Evolutionary conservation across 35 echinoderm and acorn worm species (phyloP), one percentile per base, ranked within the genome.

Genomic region (Amphiura filiformis): DNA sequence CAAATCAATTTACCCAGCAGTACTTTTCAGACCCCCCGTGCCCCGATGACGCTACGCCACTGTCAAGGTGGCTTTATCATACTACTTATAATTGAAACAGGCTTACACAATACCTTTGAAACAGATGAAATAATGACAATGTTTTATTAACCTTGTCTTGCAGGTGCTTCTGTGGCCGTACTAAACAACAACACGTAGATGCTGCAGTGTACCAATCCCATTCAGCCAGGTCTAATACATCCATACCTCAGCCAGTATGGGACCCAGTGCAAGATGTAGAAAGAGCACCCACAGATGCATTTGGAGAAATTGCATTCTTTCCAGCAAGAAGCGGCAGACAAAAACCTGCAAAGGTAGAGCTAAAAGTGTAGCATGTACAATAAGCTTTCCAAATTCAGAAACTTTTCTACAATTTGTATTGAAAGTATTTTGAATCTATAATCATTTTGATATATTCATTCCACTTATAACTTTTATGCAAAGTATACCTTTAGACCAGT

Each of bases 281-380:
- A 30, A 75, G 31, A 41, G 22, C 34, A 1, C 85, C 70, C 15
- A 87, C 83, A 1, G 57, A 85, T 37, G 76, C 78, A 14, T 88
- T 31, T 57, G 78, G 77, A 1, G 33, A 88, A n/a, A 80, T 88
- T 35, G 37, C 35, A n/a, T 88, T 88, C 36, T 81, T 81, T 11
- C 34, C 37, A 41, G 34, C 41, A 15, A 79, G 39, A 36, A 79
- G 78, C 40, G 49, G 49, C 32, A 35, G 49, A 80, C 14, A 81
- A 15, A 57, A 57, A 4, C 39, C 77, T 31, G 78, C 87, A 23
- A 88, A 88, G 40, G 77, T 81, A 38, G 79, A n/a, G n/a, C n/a
- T n/a, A n/a, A n/a, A n/a, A 32, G 35, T 47, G 23, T 82, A 18
- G 28, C 3, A 36, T 35, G 7, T 37, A 9, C 38, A 11, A 12